phyloP scores from a whole-genome alignment of 2,113 vertebrate species.

The Ceratotherium simum region DNA sequence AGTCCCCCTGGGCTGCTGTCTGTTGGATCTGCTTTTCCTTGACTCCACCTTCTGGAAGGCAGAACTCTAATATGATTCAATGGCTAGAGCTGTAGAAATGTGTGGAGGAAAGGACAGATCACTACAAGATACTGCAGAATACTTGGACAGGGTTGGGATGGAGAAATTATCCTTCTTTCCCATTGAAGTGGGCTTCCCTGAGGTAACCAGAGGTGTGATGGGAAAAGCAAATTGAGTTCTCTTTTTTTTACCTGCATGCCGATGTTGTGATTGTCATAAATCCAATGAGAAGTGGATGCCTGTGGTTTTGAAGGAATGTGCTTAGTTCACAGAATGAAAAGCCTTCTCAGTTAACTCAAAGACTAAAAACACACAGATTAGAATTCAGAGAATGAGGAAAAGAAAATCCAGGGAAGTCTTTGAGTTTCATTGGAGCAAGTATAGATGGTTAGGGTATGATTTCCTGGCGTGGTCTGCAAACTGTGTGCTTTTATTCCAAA shows the following conservation, averaged over 20 bases:
- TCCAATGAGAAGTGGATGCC: conserved; percentile 75
- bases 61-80: background rate
- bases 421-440: conserved; percentile 55
- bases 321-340: conserved; percentile 74
- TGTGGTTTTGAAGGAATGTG: conserved; percentile 83
- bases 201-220: conserved; percentile 68
- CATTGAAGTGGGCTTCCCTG: conserved; percentile 50
- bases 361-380: conserved; percentile 66
- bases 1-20: background rate
- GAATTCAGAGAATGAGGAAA: conserved; percentile 79
- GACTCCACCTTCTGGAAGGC: background rate
- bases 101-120: background rate
- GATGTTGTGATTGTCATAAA: conserved; percentile 66
- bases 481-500: conserved; percentile 10
- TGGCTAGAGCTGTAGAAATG: background rate
- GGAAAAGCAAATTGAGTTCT: conserved; percentile 67
- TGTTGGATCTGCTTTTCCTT: background rate
- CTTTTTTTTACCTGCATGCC: conserved; percentile 75
- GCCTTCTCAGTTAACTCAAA: conserved; percentile 70
- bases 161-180: background rate
- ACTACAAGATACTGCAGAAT: background rate
- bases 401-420: conserved; percentile 58
- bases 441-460: conserved; percentile 12
- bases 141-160: too few relatives aligned
- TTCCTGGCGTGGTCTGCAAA: conserved; percentile 17